Percentiles rank a stretch among this genome's conserved stretches.
Conservation (phyloP, 2,888 invertebrate genomes). For the Luperina nickerlii region DNA sequence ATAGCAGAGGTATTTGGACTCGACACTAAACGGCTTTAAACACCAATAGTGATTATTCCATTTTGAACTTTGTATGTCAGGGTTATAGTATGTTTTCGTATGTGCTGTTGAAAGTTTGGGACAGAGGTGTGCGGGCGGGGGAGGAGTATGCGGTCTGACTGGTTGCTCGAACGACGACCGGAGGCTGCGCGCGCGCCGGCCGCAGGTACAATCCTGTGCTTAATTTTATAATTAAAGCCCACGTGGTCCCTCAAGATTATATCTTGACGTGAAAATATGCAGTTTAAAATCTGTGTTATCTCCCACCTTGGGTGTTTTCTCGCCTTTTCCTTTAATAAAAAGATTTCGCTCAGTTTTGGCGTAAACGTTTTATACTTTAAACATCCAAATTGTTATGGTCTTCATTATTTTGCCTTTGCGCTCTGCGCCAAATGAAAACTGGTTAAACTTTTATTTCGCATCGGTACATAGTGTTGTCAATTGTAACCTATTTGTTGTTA, state of each 20-base stretch:
- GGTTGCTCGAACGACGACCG: constrained; percentile 90
- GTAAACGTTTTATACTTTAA: constrained; percentile 13
- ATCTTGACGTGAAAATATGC: constrained; percentile 72
- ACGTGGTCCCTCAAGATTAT: constrained; percentile 74
- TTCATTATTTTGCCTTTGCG: constrained; percentile 19
- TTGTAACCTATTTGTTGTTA: not conserved
- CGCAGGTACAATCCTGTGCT: constrained; percentile 78
- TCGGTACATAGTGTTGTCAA: constrained; percentile 12
- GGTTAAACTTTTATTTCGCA: constrained; percentile 4
- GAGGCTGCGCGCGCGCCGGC: constrained; percentile 87
- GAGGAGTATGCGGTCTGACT: constrained; percentile 87
- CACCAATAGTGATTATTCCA: constrained; percentile 22
- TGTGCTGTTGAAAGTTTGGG: constrained; percentile 79
- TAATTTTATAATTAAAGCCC: constrained; percentile 79
- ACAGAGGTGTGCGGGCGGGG: constrained; percentile 75
- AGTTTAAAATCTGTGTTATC: constrained; percentile 68
- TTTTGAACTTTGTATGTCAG: constrained; percentile 61
- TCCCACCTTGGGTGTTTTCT: constrained; percentile 56
- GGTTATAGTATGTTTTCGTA: constrained; percentile 70
- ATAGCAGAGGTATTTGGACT: constrained; percentile 77
- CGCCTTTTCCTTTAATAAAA: constrained; percentile 41
- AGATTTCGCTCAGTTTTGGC: constrained; percentile 26
- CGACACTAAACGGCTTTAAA: constrained; percentile 69
- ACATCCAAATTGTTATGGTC: constrained; percentile 21
- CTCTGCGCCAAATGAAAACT: not conserved